These are phyloP conservation scores for Linnaemya tessellans DNA, from an alignment of 2,888 invertebrate genomes.

Conservation along the genomic window DNA sequence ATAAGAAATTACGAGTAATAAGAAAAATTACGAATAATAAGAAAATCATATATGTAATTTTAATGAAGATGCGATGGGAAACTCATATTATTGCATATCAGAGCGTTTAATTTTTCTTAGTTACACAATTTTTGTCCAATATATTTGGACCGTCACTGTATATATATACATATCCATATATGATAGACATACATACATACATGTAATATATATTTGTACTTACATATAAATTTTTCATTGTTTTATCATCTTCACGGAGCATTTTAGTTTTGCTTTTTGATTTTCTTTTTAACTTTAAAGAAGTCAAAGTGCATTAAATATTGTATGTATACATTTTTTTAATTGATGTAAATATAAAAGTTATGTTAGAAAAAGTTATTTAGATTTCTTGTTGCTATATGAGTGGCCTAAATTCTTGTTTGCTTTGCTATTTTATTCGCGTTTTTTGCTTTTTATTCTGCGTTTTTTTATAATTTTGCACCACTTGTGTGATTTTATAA, in stretches of 20 bases:
- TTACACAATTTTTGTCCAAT: neutral
- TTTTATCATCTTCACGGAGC: neutral
- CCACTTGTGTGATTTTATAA: slow-evolving; percentile 7
- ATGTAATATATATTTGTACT: neutral
- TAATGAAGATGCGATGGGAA: too few species aligned
- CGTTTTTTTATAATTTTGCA: neutral
- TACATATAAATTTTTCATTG: neutral
- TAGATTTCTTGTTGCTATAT: slow-evolving; percentile 7
- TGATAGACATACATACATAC: neutral
- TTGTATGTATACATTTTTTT: neutral
- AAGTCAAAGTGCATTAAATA: slow-evolving; percentile 6
- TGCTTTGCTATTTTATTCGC: slow-evolving; percentile 10
- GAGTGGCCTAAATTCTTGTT: slow-evolving; percentile 40
- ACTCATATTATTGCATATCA: neutral
- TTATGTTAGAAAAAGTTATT: neutral
- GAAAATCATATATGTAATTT: too few species aligned
- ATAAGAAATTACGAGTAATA: too few species aligned
- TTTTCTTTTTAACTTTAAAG: neutral
- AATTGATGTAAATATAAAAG: slow-evolving; percentile 9
- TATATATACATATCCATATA: too few species aligned
- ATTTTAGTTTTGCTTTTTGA: neutral
- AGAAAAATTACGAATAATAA: too few species aligned
- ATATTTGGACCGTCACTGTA: neutral
- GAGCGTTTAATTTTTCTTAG: neutral
- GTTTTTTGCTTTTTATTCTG: slow-evolving; percentile 4